Evolutionary conservation across 92 coral and sea anemone species (phyloP).

Genomic region (Porites rus): DNA sequence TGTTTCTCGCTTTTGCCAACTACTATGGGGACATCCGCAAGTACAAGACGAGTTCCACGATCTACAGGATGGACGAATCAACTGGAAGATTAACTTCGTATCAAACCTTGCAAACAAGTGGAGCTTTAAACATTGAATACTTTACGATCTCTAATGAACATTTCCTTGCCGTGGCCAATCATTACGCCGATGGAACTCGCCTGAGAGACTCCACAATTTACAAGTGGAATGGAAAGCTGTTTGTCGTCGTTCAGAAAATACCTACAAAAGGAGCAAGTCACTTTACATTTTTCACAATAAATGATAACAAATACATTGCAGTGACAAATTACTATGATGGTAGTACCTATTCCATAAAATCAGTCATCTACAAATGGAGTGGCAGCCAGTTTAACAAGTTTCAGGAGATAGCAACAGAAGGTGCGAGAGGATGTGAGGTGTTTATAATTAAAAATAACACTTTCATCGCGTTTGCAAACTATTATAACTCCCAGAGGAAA

Average conservation of each 20-base stretch:
- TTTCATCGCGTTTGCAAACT: background rate
- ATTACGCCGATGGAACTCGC: conserved; percentile 6
- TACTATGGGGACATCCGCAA: conserved; percentile 2
- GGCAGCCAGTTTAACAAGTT: conserved; percentile 2
- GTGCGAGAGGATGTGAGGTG: background rate
- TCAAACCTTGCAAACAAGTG: conserved; percentile 4
- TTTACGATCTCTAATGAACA: background rate
- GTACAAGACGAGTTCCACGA: background rate
- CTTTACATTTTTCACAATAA: background rate
- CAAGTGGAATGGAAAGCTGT: conserved; percentile 8
- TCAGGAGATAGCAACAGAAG: background rate
- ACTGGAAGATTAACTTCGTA: background rate
- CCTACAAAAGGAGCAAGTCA: background rate
- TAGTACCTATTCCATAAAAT: conserved; percentile 1
- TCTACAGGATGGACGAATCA: background rate
- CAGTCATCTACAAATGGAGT: conserved; percentile 2
- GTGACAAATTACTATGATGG: background rate
- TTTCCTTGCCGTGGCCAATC: conserved; percentile 5
- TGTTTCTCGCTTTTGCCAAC: conserved; percentile 52
- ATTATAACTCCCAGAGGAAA: conserved; percentile 4
- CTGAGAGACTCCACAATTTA: background rate
- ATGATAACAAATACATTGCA: background rate
- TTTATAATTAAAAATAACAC: background rate
- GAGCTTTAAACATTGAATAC: background rate
- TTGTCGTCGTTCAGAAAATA: background rate